Percentiles rank a stretch among this genome's conserved stretches.
These are phyloP conservation scores for Sylvilagus floridanus DNA, from an alignment of 2,797 vertebrate species.

Conservation along the genomic window DNA sequence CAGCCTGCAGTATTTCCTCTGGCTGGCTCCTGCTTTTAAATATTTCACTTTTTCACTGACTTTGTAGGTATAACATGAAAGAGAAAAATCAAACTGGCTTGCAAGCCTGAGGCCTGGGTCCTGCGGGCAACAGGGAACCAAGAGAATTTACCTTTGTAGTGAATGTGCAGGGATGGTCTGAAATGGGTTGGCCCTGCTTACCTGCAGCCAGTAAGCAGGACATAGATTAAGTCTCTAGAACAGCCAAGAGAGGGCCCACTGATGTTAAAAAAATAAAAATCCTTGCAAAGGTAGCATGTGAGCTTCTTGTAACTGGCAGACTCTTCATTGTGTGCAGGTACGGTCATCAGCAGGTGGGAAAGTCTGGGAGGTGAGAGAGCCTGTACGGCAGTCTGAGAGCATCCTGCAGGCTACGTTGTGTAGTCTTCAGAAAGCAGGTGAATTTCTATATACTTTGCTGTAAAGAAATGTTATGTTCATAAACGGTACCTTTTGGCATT, in stretches of 20 bases:
- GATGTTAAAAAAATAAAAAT: neutral
- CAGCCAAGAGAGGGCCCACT: neutral
- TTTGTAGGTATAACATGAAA: constrained; percentile 32
- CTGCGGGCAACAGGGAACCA: neutral
- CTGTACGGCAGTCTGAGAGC: neutral
- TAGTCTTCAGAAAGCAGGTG: neutral
- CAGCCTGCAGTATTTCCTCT: neutral
- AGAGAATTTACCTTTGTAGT: neutral
- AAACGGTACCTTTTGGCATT: neutral
- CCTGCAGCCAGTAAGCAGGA: neutral
- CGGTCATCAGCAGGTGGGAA: neutral
- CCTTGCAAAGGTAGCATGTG: neutral
- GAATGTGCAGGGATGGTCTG: neutral
- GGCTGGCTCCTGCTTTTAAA: constrained; percentile 18
- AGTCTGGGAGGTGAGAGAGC: neutral
- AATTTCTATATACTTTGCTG: neutral
- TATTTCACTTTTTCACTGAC: constrained; percentile 27
- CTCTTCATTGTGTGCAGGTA: neutral
- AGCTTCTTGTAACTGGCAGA: neutral
- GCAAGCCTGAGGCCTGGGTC: neutral
- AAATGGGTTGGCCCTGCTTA: neutral
- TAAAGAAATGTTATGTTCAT: neutral
- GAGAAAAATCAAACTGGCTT: constrained; percentile 36
- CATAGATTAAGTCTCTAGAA: neutral
- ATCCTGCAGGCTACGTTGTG: neutral